Percentiles rank a stretch among this genome's conserved stretches.
Evolutionary conservation across 2,113 vertebrate genomes (phyloP).

Genomic region (Rhinopomastus cyanomelas): DNA sequence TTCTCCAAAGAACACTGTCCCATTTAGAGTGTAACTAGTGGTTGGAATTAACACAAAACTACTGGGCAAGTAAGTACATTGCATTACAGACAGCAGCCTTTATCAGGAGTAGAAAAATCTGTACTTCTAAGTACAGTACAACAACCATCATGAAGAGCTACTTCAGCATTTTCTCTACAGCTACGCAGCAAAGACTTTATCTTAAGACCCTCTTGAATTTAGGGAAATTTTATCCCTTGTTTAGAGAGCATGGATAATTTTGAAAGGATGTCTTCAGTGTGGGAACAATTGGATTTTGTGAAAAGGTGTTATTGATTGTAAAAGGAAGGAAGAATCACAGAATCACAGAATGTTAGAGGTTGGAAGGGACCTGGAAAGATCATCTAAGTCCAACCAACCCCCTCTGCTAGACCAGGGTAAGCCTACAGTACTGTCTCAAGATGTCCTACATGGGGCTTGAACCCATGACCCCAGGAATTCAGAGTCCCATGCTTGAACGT

Average conservation of each 20-base stretch:
- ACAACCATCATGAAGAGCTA: not conserved
- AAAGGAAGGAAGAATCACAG: not conserved
- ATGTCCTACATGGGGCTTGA: no score
- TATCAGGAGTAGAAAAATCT: not conserved
- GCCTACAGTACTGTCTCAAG: no score
- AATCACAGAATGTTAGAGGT: no score
- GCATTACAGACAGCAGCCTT: not conserved
- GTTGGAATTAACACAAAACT: not conserved
- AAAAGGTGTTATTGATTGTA: not conserved
- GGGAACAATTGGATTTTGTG: not conserved
- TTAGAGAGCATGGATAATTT: not conserved
- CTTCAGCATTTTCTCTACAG: not conserved
- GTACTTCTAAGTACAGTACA: not conserved
- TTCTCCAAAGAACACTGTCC: not conserved
- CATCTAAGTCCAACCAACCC: no score
- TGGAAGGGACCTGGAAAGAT: no score
- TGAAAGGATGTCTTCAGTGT: not conserved
- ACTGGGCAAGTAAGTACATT: no score
- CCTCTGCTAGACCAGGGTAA: no score
- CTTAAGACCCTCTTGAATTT: not conserved
- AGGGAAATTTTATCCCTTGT: not conserved
- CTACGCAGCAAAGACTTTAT: not conserved
- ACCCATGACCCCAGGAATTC: no score
- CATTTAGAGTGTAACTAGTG: not conserved
- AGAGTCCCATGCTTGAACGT: no score